Percentiles rank a stretch among this genome's conserved stretches.
phyloP scores from a whole-genome alignment of 2,113 vertebrate genomes.

The Gulo gulo region DNA sequence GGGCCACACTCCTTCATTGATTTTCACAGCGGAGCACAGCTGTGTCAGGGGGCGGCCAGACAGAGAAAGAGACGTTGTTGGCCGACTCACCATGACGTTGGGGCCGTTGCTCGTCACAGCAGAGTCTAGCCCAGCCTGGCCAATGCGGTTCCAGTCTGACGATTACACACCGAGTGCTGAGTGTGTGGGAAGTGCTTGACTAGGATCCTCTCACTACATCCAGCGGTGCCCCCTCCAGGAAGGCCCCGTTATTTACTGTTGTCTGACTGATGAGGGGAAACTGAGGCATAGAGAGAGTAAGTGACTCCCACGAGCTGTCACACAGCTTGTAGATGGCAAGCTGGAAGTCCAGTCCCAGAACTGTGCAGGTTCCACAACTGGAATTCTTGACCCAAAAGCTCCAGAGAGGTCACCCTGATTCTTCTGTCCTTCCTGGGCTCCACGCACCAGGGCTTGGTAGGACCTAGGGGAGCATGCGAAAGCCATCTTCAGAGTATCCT shows the following conservation, averaged over 20 bases:
- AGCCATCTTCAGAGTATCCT: background rate
- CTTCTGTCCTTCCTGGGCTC: background rate
- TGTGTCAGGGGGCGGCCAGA: background rate
- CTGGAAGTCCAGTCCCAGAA: background rate
- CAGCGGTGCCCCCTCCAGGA: background rate
- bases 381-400: background rate
- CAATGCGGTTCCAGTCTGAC: background rate
- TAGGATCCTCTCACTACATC: background rate
- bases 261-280: background rate
- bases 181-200: background rate
- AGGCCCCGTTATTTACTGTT: background rate
- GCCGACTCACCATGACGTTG: rapidly evolving
- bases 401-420: background rate
- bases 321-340: background rate
- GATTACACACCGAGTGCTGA: background rate
- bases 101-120: background rate
- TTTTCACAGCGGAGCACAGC: background rate
- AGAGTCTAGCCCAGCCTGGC: background rate
- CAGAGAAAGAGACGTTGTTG: background rate
- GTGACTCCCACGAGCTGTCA: background rate
- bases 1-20: background rate
- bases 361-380: background rate
- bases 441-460: background rate
- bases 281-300: background rate
- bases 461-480: background rate